phyloP scores from a whole-genome alignment of 1,140 invertebrate genomes.

The Drosophila aff. region DNA sequence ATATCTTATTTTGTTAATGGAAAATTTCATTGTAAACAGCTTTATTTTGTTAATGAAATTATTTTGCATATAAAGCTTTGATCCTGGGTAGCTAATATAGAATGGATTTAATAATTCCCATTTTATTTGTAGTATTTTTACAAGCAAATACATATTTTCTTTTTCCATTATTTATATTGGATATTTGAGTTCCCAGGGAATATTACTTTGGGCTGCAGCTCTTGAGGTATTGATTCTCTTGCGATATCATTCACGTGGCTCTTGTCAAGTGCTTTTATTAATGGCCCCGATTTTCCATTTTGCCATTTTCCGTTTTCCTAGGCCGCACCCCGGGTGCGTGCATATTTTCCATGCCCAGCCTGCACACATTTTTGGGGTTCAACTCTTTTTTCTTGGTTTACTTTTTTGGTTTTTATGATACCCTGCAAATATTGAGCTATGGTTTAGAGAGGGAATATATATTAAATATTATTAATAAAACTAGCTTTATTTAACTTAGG shows the following conservation, averaged over 20 bases:
- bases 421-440: not conserved
- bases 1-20: not conserved
- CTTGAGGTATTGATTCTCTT: not conserved
- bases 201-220: not conserved
- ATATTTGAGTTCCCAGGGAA: not conserved
- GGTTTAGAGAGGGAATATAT: not conserved
- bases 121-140: too few species aligned
- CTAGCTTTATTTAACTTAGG: not conserved
- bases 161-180: too few species aligned
- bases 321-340: conserved; percentile 8
- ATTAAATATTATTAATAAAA: not conserved
- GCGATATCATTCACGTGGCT: conserved; percentile 40
- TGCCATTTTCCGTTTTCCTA: conserved; percentile 24
- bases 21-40: not conserved
- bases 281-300: conserved; percentile 39
- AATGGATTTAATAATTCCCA: too few species aligned
- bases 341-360: conserved; percentile 32
- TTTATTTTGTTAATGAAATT: not conserved
- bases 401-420: conserved; percentile 5
- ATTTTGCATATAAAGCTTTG: not conserved
- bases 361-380: conserved; percentile 8
- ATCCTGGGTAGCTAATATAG: not conserved
- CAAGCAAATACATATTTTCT: too few species aligned
- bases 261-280: conserved; percentile 57
- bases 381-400: conserved; percentile 3